Conservation (phyloP, 2,113 vertebrate species). For the Solea solea region DNA sequence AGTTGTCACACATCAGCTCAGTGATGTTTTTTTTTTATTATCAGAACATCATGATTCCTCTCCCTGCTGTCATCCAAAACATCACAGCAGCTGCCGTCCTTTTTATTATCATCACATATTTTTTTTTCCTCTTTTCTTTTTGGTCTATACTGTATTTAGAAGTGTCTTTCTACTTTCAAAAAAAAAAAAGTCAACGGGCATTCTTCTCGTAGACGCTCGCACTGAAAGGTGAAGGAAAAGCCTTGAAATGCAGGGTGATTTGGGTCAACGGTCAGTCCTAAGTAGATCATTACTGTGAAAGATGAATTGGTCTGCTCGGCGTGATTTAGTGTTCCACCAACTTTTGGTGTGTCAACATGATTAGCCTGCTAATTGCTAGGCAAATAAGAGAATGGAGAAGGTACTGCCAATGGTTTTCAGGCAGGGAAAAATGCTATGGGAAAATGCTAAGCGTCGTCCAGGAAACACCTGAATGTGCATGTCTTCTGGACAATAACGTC, state of each 20-base stretch:
- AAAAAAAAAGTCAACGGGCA: conserved; percentile 35
- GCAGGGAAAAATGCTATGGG: neutral
- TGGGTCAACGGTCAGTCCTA: conserved; percentile 29
- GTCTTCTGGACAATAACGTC: neutral
- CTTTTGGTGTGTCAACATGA: conserved; percentile 15
- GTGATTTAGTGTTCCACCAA: conserved; percentile 28
- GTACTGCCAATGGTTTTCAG: neutral
- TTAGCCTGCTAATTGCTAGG: conserved; percentile 8
- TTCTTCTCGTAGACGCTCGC: conserved; percentile 38
- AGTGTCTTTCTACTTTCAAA: conserved; percentile 39
- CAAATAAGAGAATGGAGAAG: conserved; percentile 1
- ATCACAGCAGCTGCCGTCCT: conserved; percentile 22
- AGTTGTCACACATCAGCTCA: conserved; percentile 35
- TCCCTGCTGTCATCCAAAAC: conserved; percentile 58
- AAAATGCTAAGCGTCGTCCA: neutral
- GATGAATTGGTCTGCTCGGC: conserved; percentile 23
- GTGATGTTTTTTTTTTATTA: conserved; percentile 74
- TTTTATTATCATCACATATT: neutral
- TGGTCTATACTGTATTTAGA: conserved; percentile 18
- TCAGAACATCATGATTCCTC: conserved; percentile 71
- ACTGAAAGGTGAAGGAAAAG: conserved; percentile 29
- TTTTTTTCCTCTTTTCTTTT: neutral
- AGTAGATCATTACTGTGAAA: conserved; percentile 33
- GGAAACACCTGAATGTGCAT: neutral
- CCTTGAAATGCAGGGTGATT: conserved; percentile 25